Base-by-base conservation (phyloP, 2,888 invertebrate species). In the Campoletis raptor region DNA sequence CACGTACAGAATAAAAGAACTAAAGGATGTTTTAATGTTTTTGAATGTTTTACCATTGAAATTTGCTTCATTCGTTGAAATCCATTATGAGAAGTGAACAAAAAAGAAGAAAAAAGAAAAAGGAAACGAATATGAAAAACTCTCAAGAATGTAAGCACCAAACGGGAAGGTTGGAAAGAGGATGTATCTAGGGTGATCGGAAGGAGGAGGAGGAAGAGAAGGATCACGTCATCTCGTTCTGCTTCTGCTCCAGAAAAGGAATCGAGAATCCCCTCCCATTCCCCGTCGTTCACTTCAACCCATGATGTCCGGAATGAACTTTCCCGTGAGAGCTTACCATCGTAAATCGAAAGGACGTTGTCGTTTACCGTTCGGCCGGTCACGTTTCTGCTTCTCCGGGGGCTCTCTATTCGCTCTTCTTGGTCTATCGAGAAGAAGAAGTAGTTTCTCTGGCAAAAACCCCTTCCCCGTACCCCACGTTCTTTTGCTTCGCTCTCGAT, bases 271-370 rank as follows among this genome's bases (percentile, higher is more conserved):
- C 79, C 77, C 78, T 81, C 52, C 64, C 45, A 21, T 82, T 24
- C 37, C 40, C 18, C 48, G 57, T 66, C 54, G 52, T 21, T 45
- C 72, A 76, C 79, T 78, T 69, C 48, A 48, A 82, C n/a, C 77
- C 76, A 64, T 77, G 76, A 82, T 87, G 82, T 79, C 84, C 79
- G 87, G 85, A 85, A 87, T 87, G 82, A 87, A 87, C 85, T 87
- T 87, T 87, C 87, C 84, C 87, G 87, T 87, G 87, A 87, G 87
- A 87, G 87, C 87, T 87, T 85, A 87, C 87, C 86, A 89, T 89
- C 89, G 89, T 89, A 89, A 89, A 89, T 89, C 88, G 89, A 85
- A 89, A 89, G 88, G 86, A 88, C 89, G 88, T 88, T 87, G 89
- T 89, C 89, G 84, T 89, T 89, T 89, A 88, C 87, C 87, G 88